phyloP scores from a whole-genome alignment of 2,888 invertebrate species.

The Acrobeloides nanus region DNA sequence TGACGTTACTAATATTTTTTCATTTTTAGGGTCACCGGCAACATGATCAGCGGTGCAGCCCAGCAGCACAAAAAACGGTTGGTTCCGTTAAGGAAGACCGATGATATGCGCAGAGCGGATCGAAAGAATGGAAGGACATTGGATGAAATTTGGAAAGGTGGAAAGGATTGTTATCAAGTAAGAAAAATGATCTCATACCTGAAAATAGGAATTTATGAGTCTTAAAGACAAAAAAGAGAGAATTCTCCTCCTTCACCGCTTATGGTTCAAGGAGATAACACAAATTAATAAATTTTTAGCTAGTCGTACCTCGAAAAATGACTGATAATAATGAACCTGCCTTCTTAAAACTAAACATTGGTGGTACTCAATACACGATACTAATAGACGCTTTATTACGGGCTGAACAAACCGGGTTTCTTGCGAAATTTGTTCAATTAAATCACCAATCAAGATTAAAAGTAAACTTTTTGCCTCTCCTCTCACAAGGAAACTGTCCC shows the following conservation, averaged over 20 bases:
- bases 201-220: no score
- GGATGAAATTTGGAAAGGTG: slow-evolving; percentile 44
- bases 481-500: no score
- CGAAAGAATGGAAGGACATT: slow-evolving; percentile 38
- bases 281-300: slow-evolving; percentile 18
- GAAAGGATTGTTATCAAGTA: slow-evolving; percentile 40
- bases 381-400: slow-evolving; percentile 45
- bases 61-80: slow-evolving; percentile 53
- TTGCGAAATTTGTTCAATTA: slow-evolving; percentile 49
- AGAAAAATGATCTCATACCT: background rate
- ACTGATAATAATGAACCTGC: slow-evolving; percentile 33
- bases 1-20: slow-evolving; percentile 6
- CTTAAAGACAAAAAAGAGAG: no score
- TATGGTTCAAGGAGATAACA: background rate
- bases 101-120: slow-evolving; percentile 50
- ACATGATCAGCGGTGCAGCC: slow-evolving; percentile 53
- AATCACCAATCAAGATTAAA: slow-evolving; percentile 43
- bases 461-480: slow-evolving; percentile 19
- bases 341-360: slow-evolving; percentile 48
- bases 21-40: slow-evolving; percentile 14
- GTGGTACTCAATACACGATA: slow-evolving; percentile 43
- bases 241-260: background rate
- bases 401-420: slow-evolving; percentile 42
- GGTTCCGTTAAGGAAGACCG: slow-evolving; percentile 48
- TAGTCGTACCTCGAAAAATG: slow-evolving; percentile 24